phyloP scores from a whole-genome alignment of 2,797 vertebrate genomes.

The Sebastes itinus region DNA sequence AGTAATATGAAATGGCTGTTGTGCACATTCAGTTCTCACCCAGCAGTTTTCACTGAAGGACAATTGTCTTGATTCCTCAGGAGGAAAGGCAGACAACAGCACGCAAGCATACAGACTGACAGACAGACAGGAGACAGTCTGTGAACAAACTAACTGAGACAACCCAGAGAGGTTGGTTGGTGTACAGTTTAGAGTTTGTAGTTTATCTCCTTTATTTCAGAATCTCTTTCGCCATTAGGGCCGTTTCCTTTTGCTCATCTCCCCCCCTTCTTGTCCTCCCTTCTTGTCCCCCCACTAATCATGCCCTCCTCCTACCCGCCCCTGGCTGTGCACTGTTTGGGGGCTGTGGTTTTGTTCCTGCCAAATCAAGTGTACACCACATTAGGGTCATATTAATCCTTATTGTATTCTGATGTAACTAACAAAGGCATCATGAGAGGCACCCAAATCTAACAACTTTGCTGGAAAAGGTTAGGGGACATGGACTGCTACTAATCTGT shows the following conservation, averaged over 20 bases:
- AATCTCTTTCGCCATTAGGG: conserved; percentile 3
- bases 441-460: background rate
- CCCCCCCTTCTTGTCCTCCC: background rate
- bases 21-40: conserved; percentile 10
- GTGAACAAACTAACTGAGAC: background rate
- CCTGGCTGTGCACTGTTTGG: conserved; percentile 25
- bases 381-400: conserved; percentile 59
- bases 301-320: conserved; percentile 1
- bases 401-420: conserved; percentile 41
- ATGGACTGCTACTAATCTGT: rapidly evolving
- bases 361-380: conserved; percentile 63
- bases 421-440: conserved; percentile 22
- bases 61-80: background rate
- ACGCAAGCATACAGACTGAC: background rate
- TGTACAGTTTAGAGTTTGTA: background rate
- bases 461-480: background rate
- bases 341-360: conserved; percentile 60
- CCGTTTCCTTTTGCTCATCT: background rate
- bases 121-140: background rate
- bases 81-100: background rate
- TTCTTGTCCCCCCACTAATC: background rate
- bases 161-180: background rate
- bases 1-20: conserved; percentile 28
- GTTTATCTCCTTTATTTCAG: background rate
- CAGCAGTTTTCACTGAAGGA: conserved; percentile 41